Base-by-base conservation (phyloP, 2,113 vertebrate genomes). In the Sapajus apella region DNA sequence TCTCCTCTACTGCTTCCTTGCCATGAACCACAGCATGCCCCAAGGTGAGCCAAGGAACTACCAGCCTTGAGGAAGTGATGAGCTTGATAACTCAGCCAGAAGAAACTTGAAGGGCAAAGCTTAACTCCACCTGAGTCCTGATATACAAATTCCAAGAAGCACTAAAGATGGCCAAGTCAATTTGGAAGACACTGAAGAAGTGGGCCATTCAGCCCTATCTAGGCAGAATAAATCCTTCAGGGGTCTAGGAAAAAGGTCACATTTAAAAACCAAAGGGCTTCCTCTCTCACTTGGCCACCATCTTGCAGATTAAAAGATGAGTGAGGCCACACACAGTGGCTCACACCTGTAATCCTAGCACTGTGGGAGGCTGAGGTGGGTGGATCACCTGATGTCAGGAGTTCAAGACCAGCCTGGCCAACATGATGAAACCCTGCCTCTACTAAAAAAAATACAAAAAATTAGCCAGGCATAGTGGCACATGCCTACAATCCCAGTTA, bases 211-310 rank as follows among this genome's bases (percentile, higher is more conserved):
- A 8, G 21, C 43, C 8, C 14, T 12, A 25, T 32, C 10, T 8
- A 64, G 52, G 89, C 66, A 77, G 20, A 90, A 45, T 43, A 32
- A 94, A 52, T 37, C 37, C 73, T 21, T 66, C 37, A 25, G 37
- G 23, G 6, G 8, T 13, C 21, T 76, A 5, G 45, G 55, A 47
- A 81, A 64, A 87, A 35, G 17, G 35, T 37, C 11, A 17, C 32
- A 40, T 56, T 23, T 40, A 88, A 81, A 92, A 84, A n/a, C 32
- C 16, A 45, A 79, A 96, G 61, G 70, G 30, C 37, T 37, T 61
- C 37, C 68, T 77, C 27, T 61, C 64, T 90, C n/a, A 55, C 52
- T 45, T 14, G 10, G 45, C 14, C 43, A 5, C 25, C 25, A 5
- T n/a, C 37, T 43, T 40, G 27, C 4, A 50, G 64, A 68, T 7